Evolutionary conservation across 2,888 invertebrate species (phyloP), one percentile per base, ranked within the genome.

Genomic region (Agriopis leucophaearia): DNA sequence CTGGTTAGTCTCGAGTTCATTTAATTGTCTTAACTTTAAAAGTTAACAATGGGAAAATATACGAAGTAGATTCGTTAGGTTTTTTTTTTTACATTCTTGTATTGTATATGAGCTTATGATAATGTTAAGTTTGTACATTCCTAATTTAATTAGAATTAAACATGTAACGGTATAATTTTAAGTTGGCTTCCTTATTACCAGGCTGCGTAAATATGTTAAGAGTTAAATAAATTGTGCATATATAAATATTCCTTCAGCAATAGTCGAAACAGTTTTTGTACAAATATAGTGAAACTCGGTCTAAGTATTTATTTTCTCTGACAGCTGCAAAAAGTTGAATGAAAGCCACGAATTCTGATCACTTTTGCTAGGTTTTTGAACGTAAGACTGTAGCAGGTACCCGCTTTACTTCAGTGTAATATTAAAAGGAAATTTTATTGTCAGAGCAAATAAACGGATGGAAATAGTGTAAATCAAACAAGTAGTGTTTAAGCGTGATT

Each of bases 91-190:
- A 61, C 72, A 75, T 77, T 63, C 69, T 70, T 70, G 63, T 66
- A 66, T 64, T 73, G 66, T 75, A 71, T 72, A 75, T 73, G 75
- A 75, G 75, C 75, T 75, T 74, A 74, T 74, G 66, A 75, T 81
- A 80, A 79, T 75, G 75, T 85, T 88, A 88, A 87, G 84, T 90
- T 89, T 87, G 84, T 89, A 91, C 91, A 91, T 91, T 91, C 91
- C 91, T 88, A 84, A 77, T 81, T 81, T 81, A 81, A 75, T 77
- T 79, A 80, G 78, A 76, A 75, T 54, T 68, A 68, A 67, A 42
- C 60, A 36, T 65, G n/a, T 69, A 61, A 50, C 56, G 52, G 50
- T 47, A 66, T 75, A 70, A 44, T 59, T 67, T 66, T 64, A 74
- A 62, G 55, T 70, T 69, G 70, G 66, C 56, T 69, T 69, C 66